Evolutionary conservation across 2,888 invertebrate species (phyloP).

Genomic region (Biston betularia): DNA sequence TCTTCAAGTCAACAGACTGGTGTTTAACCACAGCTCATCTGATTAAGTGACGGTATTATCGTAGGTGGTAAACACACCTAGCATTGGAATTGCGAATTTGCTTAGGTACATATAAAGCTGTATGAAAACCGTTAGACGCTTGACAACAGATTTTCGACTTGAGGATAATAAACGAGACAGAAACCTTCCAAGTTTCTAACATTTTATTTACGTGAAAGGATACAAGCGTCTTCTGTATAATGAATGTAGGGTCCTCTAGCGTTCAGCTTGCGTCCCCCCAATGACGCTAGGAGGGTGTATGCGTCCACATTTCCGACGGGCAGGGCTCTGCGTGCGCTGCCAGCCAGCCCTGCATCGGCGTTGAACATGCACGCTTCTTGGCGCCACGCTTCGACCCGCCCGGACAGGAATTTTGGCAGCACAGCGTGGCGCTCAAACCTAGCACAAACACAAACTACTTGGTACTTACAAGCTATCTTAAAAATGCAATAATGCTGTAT

Average conservation of each 20-base stretch:
- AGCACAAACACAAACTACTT: neutral
- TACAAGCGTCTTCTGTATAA: conserved; percentile 98
- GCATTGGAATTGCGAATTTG: no score
- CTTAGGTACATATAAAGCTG: no score
- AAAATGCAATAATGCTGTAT: no score
- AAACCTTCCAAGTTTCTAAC: no score
- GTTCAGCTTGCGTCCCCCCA: conserved; percentile 93
- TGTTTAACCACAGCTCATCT: no score
- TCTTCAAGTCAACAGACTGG: no score
- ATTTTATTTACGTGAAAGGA: conserved; percentile 83
- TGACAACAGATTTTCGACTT: no score
- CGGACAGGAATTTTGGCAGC: conserved; percentile 95
- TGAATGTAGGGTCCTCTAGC: conserved; percentile 90
- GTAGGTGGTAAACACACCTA: no score
- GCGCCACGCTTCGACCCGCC: conserved; percentile 95
- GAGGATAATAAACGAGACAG: no score
- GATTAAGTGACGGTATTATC: no score
- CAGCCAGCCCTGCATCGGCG: conserved; percentile 93
- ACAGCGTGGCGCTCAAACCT: conserved; percentile 98
- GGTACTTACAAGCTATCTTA: no score
- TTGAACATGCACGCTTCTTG: conserved; percentile 96
- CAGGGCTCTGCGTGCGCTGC: conserved; percentile 94
- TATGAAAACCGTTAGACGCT: no score
- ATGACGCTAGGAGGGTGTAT: conserved; percentile 96
- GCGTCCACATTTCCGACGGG: conserved; percentile 92